A percentile compares a stretch with the other conserved stretches of the same genome.
These are phyloP conservation scores for Lasioglossum baleicum DNA, from an alignment of 1,140 invertebrate species.

Conservation along the genomic window DNA sequence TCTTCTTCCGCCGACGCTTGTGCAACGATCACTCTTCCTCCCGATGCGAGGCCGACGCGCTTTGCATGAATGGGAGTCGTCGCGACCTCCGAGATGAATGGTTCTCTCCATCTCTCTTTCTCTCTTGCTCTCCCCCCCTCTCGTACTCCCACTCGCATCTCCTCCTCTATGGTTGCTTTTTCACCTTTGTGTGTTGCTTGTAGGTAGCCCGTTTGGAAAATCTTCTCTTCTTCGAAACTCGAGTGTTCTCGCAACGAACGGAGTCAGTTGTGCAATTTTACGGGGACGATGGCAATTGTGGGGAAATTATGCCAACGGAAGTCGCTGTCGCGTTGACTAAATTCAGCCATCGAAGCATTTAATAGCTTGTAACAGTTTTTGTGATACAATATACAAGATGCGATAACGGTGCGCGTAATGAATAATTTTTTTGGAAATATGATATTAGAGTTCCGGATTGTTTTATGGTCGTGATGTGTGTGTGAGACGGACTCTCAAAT, in stretches of 20 bases:
- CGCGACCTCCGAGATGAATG: conserved; percentile 50
- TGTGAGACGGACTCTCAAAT: too few species aligned
- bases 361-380: too few species aligned
- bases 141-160: not conserved
- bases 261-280: too few species aligned
- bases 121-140: not conserved
- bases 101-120: not conserved
- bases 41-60: conserved; percentile 46
- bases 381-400: too few species aligned
- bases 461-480: too few species aligned
- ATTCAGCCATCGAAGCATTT: too few species aligned
- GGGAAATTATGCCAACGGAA: too few species aligned
- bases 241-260: not conserved
- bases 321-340: too few species aligned
- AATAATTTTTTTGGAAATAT: too few species aligned
- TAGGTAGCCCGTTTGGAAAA: not conserved
- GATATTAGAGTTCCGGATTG: too few species aligned
- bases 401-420: too few species aligned
- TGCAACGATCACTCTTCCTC: conserved; percentile 55
- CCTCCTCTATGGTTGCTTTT: not conserved
- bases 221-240: not conserved
- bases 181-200: not conserved
- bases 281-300: too few species aligned
- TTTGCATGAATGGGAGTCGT: conserved; percentile 56
- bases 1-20: conserved; percentile 7